Evolutionary conservation across 2,888 invertebrate genomes (phyloP).

Genomic region (Junonia oenone): DNA sequence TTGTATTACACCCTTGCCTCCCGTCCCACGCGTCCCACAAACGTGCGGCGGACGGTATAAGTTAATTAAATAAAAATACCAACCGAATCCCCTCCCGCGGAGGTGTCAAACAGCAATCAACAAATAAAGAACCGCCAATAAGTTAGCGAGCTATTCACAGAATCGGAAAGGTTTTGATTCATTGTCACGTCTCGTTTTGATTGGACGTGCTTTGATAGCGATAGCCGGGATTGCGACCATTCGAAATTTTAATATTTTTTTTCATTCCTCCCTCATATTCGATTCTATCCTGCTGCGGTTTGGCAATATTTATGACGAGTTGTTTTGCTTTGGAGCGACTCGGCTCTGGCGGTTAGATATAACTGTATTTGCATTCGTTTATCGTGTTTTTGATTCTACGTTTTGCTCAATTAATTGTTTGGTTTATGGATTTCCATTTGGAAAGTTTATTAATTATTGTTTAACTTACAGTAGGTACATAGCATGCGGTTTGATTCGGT

Average conservation of each 20-base stretch:
- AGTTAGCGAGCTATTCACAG: conserved; percentile 71
- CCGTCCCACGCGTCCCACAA: conserved; percentile 41
- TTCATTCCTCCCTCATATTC: conserved; percentile 64
- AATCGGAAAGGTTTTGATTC: conserved; percentile 73
- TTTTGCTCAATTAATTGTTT: conserved; percentile 20
- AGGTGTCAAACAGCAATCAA: conserved; percentile 73
- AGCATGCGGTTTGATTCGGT: not conserved
- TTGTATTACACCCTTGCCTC: conserved; percentile 48
- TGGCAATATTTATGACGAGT: conserved; percentile 63
- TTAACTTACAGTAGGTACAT: not conserved
- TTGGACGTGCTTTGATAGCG: conserved; percentile 78
- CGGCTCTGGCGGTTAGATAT: conserved; percentile 37
- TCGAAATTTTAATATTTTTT: conserved; percentile 68
- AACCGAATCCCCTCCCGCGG: conserved; percentile 54
- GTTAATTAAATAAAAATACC: conserved; percentile 73
- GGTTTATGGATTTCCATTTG: conserved; percentile 15
- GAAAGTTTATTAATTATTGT: conserved; percentile 1
- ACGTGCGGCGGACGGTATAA: conserved; percentile 50
- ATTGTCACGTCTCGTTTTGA: conserved; percentile 77
- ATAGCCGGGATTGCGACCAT: conserved; percentile 71
- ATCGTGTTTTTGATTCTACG: conserved; percentile 34
- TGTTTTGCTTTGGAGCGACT: conserved; percentile 57
- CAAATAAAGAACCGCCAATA: conserved; percentile 74
- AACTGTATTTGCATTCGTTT: conserved; percentile 42
- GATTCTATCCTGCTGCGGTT: conserved; percentile 65